Conservation (phyloP, 92 coral and sea anemone genomes). For the Parazoanthus swiftii region DNA sequence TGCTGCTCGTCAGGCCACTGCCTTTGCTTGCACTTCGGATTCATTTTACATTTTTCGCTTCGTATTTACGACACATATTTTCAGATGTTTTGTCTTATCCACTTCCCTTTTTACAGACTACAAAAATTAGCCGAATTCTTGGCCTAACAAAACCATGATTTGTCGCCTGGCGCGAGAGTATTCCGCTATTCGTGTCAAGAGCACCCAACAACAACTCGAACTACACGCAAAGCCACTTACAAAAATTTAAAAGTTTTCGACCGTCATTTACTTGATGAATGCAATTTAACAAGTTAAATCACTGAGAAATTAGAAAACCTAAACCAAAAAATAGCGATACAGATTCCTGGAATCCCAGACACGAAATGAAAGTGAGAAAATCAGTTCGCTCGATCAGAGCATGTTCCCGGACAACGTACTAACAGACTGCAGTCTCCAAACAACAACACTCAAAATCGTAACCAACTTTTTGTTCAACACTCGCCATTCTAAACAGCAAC, state of each 20-base stretch:
- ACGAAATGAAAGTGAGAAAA: constrained; percentile 13
- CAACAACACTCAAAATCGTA: constrained; percentile 30
- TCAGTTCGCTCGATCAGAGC: constrained; percentile 28
- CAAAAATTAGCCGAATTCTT: constrained; percentile 14
- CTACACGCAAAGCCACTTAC: constrained; percentile 25
- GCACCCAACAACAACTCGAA: constrained; percentile 21
- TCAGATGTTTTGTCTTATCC: no score
- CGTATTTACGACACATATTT: neutral
- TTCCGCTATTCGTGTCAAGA: constrained; percentile 23
- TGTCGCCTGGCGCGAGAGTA: constrained; percentile 25
- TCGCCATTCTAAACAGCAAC: neutral
- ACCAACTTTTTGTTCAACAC: constrained; percentile 28
- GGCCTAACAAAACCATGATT: constrained; percentile 13
- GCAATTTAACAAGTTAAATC: constrained; percentile 23
- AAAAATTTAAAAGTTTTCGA: constrained; percentile 7
- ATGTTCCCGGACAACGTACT: constrained; percentile 3
- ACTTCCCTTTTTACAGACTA: constrained; percentile 2
- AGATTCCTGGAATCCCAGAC: constrained; percentile 32
- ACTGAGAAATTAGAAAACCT: constrained; percentile 20
- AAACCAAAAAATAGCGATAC: constrained; percentile 17
- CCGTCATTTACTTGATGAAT: neutral
- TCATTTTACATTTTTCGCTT: constrained; percentile 14
- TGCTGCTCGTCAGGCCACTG: no score
- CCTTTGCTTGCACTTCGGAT: constrained; percentile 23
- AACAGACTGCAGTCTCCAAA: neutral